Base-by-base conservation (phyloP, 2,888 invertebrate species). In the Acholoe squamosa region DNA sequence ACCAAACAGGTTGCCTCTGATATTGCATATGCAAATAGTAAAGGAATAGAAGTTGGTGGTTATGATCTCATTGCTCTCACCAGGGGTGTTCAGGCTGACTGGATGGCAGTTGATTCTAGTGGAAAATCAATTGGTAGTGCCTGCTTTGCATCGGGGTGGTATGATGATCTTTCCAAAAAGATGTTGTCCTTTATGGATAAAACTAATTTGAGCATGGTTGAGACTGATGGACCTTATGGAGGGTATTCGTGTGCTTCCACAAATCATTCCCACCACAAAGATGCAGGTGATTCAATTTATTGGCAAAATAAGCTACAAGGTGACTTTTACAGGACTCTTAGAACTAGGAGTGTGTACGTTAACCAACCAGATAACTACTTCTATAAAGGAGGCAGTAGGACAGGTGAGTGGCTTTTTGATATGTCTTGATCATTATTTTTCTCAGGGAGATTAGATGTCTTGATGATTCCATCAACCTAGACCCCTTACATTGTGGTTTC, bases 331-430 rank as follows among this genome's bases (percentile, higher is more conserved):
- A 90, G 34, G 34, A 22, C 28, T 34, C 43, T 90, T 3, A 51
- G 90, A 28, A 19, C 52, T 25, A 90, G 25, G 84, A 89, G 86
- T 12, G 89, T 93, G 5, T 93, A 93, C 84, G 92, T 92, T 34
- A 93, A 93, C 77, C 93, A 93, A 84, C 93, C 93, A n/a, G 93
- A 93, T 86, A 71, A 92, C 43, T 93, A 93, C 76, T 93, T 93
- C 90, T 93, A 93, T 43, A 90, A 93, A 51, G 93, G 93, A 7
- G 93, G 93, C 12, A 91, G 91, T 80, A 93, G 91, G 86, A 92
- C 93, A 86, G 92, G 93, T 92, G 34, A 90, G 91, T 89, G 31
- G 22, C 22, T n/a, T 56, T 31, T 19, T 28, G 5, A 76, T 22
- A 61, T 12, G 61, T 12, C 25, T 31, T 31, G n/a, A 76, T 31